phyloP scores from a whole-genome alignment of 2,888 invertebrate genomes.

The Pyralis farinalis region DNA sequence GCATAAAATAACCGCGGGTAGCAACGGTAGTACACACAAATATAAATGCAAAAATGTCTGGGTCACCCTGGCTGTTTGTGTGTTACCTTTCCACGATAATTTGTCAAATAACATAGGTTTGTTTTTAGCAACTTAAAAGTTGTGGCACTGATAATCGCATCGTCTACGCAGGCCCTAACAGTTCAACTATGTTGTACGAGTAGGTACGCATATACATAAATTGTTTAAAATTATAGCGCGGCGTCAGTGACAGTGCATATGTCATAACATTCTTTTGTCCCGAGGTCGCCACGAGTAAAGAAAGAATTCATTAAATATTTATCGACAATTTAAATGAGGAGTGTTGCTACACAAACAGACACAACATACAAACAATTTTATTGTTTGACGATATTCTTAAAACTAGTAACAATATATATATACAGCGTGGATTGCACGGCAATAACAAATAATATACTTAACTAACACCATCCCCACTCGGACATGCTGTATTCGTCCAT shows the following conservation, averaged over 20 bases:
- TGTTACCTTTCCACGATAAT: too few species aligned
- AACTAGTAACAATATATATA: slow-evolving; percentile 1
- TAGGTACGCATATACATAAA: slow-evolving; percentile 34
- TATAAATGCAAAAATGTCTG: too few species aligned
- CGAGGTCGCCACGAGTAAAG: slow-evolving; percentile 23
- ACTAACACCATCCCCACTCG: too few species aligned
- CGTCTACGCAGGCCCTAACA: slow-evolving; percentile 13
- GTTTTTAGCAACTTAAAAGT: too few species aligned
- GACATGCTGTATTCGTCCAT: too few species aligned
- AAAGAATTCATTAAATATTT: slow-evolving; percentile 38
- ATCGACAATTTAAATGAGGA: slow-evolving; percentile 21
- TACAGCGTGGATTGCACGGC: too few species aligned
- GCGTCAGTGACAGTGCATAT: slow-evolving; percentile 47
- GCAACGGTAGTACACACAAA: too few species aligned
- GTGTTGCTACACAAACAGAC: slow-evolving; percentile 19
- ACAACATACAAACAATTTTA: slow-evolving; percentile 29
- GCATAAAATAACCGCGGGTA: too few species aligned
- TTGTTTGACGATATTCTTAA: slow-evolving; percentile 21
- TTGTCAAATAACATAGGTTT: too few species aligned
- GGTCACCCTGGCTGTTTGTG: too few species aligned
- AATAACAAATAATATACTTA: too few species aligned
- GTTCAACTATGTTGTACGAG: slow-evolving; percentile 9
- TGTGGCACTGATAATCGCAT: not conserved
- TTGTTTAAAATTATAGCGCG: slow-evolving; percentile 28
- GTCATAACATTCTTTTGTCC: slow-evolving; percentile 32